Conservation (phyloP, 2,888 invertebrate species). For the Aleiodes alternator region DNA sequence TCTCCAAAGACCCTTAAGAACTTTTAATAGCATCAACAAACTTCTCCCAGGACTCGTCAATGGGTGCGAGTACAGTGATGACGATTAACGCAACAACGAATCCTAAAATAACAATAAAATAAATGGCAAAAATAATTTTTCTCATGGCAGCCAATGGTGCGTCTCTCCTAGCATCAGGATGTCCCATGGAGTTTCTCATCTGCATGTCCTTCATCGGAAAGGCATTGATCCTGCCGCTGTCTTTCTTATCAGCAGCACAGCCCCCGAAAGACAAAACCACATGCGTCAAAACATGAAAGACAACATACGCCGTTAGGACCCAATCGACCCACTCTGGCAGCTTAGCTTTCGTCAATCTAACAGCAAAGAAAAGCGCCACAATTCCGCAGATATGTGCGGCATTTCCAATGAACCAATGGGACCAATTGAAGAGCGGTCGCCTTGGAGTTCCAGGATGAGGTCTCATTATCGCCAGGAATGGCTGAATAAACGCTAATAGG, state of each 20-base stretch:
- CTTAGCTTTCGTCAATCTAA: constrained; percentile 89
- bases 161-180: constrained; percentile 84
- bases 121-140: constrained; percentile 86
- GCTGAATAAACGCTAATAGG: constrained; percentile 88
- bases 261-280: constrained; percentile 88
- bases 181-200: constrained; percentile 79
- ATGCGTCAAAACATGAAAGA: constrained; percentile 92
- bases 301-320: constrained; percentile 92
- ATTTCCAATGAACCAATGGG: constrained; percentile 93
- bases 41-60: constrained; percentile 79
- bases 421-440: constrained; percentile 92
- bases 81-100: constrained; percentile 86
- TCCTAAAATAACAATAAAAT: constrained; percentile 83
- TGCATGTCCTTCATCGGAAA: constrained; percentile 92
- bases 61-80: constrained; percentile 85
- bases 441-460: constrained; percentile 89
- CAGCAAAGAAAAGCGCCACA: constrained; percentile 94
- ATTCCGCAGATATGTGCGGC: constrained; percentile 91
- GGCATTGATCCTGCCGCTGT: constrained; percentile 84
- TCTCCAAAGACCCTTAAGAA: no score
- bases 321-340: constrained; percentile 91
- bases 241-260: constrained; percentile 85
- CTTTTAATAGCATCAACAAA: constrained; percentile 59
- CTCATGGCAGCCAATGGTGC: constrained; percentile 87
- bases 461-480: constrained; percentile 90